These are phyloP conservation scores for Orgyia antiqua DNA, from an alignment of 2,888 invertebrate genomes.

Conservation along the genomic window DNA sequence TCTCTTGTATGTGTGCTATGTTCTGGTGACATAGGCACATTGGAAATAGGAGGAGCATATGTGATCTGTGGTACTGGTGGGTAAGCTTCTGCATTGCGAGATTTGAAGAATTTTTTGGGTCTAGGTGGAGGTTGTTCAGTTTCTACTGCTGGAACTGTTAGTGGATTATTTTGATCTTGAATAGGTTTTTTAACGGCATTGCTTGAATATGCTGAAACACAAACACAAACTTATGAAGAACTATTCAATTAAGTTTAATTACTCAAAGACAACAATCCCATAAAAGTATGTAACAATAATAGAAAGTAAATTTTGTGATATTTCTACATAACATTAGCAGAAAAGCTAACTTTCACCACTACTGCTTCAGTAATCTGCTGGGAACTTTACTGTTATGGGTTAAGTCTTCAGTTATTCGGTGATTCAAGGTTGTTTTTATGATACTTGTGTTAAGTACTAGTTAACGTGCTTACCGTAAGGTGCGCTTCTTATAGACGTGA, in stretches of 20 bases:
- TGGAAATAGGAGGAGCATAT: conserved; percentile 68
- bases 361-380: conserved; percentile 19
- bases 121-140: conserved; percentile 80
- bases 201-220: conserved; percentile 62
- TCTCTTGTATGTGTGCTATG: conserved; percentile 61
- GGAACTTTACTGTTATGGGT: conserved; percentile 18
- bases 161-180: conserved; percentile 75
- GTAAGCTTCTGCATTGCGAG: conserved; percentile 83
- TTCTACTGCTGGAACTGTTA: conserved; percentile 73
- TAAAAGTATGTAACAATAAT: no score
- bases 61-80: conserved; percentile 74
- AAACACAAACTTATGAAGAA: no score
- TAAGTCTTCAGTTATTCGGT: no score
- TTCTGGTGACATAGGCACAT: conserved; percentile 66
- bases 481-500: conserved; percentile 91
- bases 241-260: no score
- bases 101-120: conserved; percentile 94
- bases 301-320: no score
- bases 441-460: conserved; percentile 15
- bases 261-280: no score
- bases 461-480: conserved; percentile 80
- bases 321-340: no score
- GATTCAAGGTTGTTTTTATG: conserved; percentile 32
- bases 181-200: conserved; percentile 65
- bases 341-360: conserved; percentile 36